Evolutionary conservation across 2,113 vertebrate genomes (phyloP).

Genomic region (Triplophysa rosa): DNA sequence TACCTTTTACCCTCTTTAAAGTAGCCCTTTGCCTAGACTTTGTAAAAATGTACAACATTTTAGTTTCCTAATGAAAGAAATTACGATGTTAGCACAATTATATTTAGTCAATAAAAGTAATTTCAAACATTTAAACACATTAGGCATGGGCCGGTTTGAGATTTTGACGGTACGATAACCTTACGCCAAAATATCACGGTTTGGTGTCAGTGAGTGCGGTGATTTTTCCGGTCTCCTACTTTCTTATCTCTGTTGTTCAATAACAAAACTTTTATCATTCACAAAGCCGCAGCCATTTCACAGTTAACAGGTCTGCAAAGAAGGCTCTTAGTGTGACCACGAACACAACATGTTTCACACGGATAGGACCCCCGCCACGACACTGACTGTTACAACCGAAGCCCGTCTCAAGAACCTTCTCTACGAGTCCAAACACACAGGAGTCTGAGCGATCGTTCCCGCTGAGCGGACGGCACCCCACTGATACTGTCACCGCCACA

Average conservation of each 20-base stretch:
- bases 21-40: too few relatives aligned
- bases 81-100: too few relatives aligned
- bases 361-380: neutral
- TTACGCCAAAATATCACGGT: too few relatives aligned
- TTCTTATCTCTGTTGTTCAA: neutral
- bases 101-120: too few relatives aligned
- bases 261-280: neutral
- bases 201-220: too few relatives aligned
- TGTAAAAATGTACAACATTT: too few relatives aligned
- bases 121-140: too few relatives aligned
- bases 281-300: slow-evolving; percentile 1
- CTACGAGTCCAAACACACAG: neutral
- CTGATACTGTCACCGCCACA: neutral
- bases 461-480: slow-evolving; percentile 7
- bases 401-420: neutral
- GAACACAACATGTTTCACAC: neutral
- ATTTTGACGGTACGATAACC: too few relatives aligned
- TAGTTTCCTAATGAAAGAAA: too few relatives aligned
- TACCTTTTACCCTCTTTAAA: too few relatives aligned
- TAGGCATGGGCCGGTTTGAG: too few relatives aligned
- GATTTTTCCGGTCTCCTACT: too few relatives aligned
- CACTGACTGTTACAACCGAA: neutral
- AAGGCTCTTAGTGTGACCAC: neutral
- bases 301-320: neutral
- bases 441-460: neutral